phyloP scores from a whole-genome alignment of 1,140 invertebrate species.

The Magallana ariakensis region DNA sequence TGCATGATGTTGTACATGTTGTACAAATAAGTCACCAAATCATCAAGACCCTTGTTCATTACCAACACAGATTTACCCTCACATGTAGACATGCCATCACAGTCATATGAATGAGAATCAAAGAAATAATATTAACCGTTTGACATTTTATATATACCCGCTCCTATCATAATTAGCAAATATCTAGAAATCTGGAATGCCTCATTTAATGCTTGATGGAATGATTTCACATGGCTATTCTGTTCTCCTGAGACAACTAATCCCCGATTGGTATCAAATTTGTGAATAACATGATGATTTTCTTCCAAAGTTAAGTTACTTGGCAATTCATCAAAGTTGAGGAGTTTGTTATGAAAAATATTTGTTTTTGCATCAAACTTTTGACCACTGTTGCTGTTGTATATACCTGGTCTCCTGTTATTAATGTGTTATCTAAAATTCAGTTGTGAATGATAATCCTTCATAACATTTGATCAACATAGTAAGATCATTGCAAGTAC shows the following conservation, averaged over 20 bases:
- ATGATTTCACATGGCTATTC: neutral
- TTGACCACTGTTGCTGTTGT: neutral
- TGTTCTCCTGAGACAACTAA: neutral
- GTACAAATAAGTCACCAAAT: slow-evolving; percentile 15
- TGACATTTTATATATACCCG: neutral
- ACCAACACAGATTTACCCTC: slow-evolving; percentile 27
- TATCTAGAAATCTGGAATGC: neutral
- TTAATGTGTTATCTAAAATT: slow-evolving; percentile 36
- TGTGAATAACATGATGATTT: neutral
- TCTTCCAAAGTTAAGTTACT: neutral
- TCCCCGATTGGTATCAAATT: neutral
- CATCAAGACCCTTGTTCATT: no score
- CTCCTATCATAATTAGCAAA: slow-evolving; percentile 42
- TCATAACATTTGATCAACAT: neutral
- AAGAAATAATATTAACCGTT: slow-evolving; percentile 25
- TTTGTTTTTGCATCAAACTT: neutral
- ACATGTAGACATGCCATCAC: neutral
- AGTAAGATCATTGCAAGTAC: slow-evolving; percentile 46
- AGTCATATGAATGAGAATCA: slow-evolving; percentile 46
- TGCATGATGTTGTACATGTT: slow-evolving; percentile 18
- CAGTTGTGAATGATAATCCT: neutral
- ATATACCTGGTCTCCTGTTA: slow-evolving; percentile 46
- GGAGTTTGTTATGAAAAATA: slow-evolving; percentile 9
- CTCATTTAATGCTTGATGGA: neutral
- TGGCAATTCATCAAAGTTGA: slow-evolving; percentile 47